Evolutionary conservation across 1,140 invertebrate genomes (phyloP), one percentile per base, ranked within the genome.

Genomic region (Drosophila virilis): DNA sequence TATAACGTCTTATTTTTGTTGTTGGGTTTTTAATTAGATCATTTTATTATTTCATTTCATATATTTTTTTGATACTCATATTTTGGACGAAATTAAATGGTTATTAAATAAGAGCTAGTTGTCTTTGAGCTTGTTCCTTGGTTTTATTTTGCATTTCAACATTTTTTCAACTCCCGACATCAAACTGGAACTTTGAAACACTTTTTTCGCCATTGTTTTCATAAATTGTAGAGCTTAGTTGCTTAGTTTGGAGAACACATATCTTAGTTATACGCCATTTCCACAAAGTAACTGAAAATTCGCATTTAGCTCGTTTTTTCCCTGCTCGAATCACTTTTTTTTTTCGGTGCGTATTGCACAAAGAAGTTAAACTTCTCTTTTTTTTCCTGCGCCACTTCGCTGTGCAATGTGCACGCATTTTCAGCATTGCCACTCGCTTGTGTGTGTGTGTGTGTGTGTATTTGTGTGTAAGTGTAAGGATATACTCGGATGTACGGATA

Each of bases 361-460:
- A 60, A 69, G 45, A 51, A 45, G 55, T 60, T 59, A 13, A 40
- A 69, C 15, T 37, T 64, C 32, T 32, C 32, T 37, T 42, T 42
- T 42, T 32, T 17, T 60, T 42, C 5, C 15, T 74, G 55, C 48
- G 28, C 66, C 77, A 74, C 77, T 86, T 85, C 55, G 67, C 62
- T 78, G 50, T 33, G 38, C 62, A 69, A 38, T 69, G 50, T 78
- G 61, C 69, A 86, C 83, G 79, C 83, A 80, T 88, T 67, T 75
- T 71, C 43, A 60, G 65, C 72, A 70, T 77, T 64, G 48, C 59
- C 35, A 66, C 77, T 69, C 66, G 46, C 28, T 33, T 73, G 46
- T 62, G 13, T 40, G 50, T 37, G 35, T 33, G n/a, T 73, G 46
- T 62, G 13, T 40, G 50, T 54, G 51, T 60, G 50, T 37, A 22